Evolutionary conservation across 2,888 invertebrate species (phyloP), one percentile per base, ranked within the genome.

Genomic region (Odontomyia ornata): DNA sequence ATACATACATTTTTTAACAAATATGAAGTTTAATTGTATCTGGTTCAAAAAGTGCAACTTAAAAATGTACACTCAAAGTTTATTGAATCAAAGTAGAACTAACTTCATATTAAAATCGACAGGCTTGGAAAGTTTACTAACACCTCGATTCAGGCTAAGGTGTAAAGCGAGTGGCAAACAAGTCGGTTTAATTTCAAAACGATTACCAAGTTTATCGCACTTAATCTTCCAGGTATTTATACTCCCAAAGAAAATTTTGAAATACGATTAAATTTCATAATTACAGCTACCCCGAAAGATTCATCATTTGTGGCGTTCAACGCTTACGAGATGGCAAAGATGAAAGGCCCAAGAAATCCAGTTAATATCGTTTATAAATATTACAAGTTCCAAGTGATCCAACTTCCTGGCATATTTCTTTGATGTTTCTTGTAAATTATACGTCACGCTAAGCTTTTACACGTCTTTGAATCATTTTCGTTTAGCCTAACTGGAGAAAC

Each of bases 381-480:
- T 60, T 73, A 23, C 73, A 73, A 60, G 57, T 73, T 57, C 43
- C 60, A 57, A 69, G 46, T 30, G 73, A 73, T 73, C 57, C 73
- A 73, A 60, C 73, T 73, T 73, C 73, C 73, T 73, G 73, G 36
- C 60, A 36, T 73, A 23, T 36, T 4, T 30, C 73, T 73, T 73
- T 73, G 73, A 73, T 30, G 73, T 73, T 73, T 56, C 73, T 28
- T 78, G 78, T 76, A 78, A 78, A 78, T 78, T 78, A 78, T 76
- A 78, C 76, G 65, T 78, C 76, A 78, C 76, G 67, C 43, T 67
- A 78, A 76, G 78, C 73, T 57, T 36, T 56, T 46, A 23, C 65
- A 47, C 69, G 46, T 69, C 69, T 47, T 69, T 69, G 25, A 43
- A 30, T 69, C 23, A 47, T 47, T 69, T 46, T 28, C 64, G n/a